Evolutionary conservation across 2,888 invertebrate genomes (phyloP).

Genomic region (Dasysyrphus tricinctus): DNA sequence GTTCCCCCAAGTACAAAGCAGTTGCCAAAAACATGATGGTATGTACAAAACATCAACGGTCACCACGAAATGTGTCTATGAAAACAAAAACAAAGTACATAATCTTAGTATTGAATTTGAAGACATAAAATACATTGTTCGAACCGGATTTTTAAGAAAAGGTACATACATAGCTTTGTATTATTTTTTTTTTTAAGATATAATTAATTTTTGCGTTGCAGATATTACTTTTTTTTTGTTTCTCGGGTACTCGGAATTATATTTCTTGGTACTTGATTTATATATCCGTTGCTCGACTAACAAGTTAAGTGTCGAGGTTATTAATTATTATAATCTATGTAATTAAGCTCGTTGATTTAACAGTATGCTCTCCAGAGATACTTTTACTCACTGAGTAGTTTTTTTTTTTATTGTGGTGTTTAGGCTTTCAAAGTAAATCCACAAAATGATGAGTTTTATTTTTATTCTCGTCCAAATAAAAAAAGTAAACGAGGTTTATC

Average conservation of each 20-base stretch:
- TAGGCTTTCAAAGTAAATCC: too few relatives aligned
- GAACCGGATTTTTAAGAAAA: constrained; percentile 80
- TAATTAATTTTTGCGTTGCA: background rate
- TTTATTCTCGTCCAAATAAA: too few relatives aligned
- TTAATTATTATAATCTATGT: constrained; percentile 13
- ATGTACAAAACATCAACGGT: constrained; percentile 5
- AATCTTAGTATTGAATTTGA: constrained; percentile 81
- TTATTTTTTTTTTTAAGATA: constrained; percentile 11
- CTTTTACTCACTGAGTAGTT: too few relatives aligned
- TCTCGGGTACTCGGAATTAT: background rate
- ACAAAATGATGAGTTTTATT: too few relatives aligned
- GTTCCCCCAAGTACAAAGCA: constrained; percentile 44
- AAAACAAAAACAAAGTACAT: constrained; percentile 78
- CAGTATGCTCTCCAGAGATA: too few relatives aligned
- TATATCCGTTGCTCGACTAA: constrained; percentile 9
- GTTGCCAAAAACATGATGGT: constrained; percentile 37
- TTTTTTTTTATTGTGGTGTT: too few relatives aligned
- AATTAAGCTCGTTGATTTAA: background rate
- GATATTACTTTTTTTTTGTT: background rate
- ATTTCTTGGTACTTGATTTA: background rate
- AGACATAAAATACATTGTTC: constrained; percentile 79
- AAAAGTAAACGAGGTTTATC: too few relatives aligned
- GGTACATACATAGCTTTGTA: constrained; percentile 75
- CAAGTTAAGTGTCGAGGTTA: background rate
- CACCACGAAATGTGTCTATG: constrained; percentile 75